phyloP scores from a whole-genome alignment of 2,113 vertebrate genomes.

The Halcyon malimbica region DNA sequence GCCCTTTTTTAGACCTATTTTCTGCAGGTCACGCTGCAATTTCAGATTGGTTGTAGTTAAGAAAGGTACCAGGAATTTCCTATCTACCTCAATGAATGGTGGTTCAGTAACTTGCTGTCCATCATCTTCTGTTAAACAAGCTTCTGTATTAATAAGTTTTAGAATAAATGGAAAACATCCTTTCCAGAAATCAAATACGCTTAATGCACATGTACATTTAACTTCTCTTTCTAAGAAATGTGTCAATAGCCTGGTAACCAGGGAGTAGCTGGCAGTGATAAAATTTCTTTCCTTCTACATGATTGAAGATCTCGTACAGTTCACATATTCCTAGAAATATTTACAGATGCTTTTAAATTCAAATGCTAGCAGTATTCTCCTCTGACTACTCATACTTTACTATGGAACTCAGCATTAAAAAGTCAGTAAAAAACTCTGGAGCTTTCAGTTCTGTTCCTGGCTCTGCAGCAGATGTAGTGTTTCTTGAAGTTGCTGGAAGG shows the following conservation, averaged over 20 bases:
- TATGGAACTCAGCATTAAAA: background rate
- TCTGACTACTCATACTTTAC: background rate
- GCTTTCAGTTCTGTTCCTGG: background rate
- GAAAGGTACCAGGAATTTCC: background rate
- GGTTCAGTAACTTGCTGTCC: background rate
- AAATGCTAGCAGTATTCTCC: background rate
- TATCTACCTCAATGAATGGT: background rate
- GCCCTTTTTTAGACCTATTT: background rate
- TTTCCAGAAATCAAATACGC: background rate
- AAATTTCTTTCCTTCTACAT: background rate
- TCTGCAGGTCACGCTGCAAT: background rate
- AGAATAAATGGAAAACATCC: background rate
- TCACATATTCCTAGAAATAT: background rate
- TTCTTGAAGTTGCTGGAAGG: background rate
- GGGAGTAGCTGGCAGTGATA: background rate
- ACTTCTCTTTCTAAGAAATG: background rate
- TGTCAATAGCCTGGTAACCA: background rate
- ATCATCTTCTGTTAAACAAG: background rate
- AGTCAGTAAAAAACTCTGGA: background rate
- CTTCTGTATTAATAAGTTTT: background rate
- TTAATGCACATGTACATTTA: background rate
- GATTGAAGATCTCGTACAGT: background rate
- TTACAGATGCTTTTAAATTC: background rate
- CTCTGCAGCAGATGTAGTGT: background rate
- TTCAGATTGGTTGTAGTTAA: background rate